These are phyloP conservation scores for Leuciscus waleckii DNA, from an alignment of 2,797 vertebrate genomes.

Conservation along the genomic window DNA sequence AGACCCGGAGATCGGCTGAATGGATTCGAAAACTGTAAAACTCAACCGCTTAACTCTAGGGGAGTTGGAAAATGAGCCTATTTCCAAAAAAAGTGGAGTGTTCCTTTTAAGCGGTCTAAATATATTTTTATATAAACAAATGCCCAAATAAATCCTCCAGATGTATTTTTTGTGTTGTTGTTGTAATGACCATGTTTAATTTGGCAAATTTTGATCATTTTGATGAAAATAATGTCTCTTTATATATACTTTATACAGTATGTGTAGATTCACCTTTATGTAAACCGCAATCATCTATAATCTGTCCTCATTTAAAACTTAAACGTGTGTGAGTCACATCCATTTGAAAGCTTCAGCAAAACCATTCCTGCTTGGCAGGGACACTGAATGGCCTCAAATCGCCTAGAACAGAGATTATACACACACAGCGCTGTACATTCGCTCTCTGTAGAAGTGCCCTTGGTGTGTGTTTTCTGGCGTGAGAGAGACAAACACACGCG, in stretches of 20 bases:
- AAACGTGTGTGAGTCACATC: not conserved
- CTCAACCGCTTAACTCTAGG: no score
- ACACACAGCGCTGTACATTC: conserved; percentile 2
- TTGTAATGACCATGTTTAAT: not conserved
- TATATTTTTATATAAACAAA: not conserved
- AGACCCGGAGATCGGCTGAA: no score
- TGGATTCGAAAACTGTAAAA: no score
- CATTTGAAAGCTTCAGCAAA: conserved; percentile 16
- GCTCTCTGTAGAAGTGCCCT: conserved; percentile 6
- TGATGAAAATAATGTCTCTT: not conserved
- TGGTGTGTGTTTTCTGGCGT: conserved; percentile 6
- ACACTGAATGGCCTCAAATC: not conserved
- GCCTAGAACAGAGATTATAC: conserved; percentile 4
- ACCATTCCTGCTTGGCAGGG: conserved; percentile 19
- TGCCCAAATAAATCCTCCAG: not conserved
- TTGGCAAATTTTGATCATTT: not conserved
- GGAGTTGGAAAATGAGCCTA: no score
- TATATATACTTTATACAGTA: not conserved
- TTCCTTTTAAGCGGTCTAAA: no score
- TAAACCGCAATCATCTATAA: not conserved
- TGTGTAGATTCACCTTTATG: not conserved
- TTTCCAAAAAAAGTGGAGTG: no score
- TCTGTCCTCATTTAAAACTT: not conserved
- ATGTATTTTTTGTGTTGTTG: no score
- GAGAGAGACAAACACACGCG: not conserved